Evolutionary conservation across 2,113 vertebrate species (phyloP).

Genomic region (Ageneiosus marmoratus): DNA sequence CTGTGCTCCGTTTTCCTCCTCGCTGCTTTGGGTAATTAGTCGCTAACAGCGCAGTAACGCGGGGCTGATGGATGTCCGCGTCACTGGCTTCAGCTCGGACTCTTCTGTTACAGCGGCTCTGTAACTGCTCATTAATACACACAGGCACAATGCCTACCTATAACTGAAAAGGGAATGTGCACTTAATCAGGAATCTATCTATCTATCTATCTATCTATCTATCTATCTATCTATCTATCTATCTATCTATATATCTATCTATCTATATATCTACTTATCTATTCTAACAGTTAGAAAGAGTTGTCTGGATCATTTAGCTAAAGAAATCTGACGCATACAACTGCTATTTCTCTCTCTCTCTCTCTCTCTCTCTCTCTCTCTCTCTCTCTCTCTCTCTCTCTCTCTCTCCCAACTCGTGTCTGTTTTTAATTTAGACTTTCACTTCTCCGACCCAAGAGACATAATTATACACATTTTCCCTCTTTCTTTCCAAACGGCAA

Average conservation of each 20-base stretch:
- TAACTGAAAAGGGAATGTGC: neutral
- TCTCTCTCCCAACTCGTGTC: conserved; percentile 13
- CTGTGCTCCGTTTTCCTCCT: conserved; percentile 67
- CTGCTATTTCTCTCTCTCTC: conserved; percentile 10
- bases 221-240: neutral
- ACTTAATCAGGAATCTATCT: neutral
- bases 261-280: neutral
- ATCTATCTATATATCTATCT: conserved; percentile 1
- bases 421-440: conserved; percentile 59
- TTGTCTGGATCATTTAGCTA: neutral
- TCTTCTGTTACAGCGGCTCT: conserved; percentile 47
- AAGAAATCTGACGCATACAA: conserved; percentile 34
- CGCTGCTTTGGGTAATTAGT: conserved; percentile 81
- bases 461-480: conserved; percentile 55
- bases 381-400: conserved; percentile 3
- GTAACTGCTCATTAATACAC: neutral
- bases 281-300: neutral
- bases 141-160: neutral
- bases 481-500: conserved; percentile 51
- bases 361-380: conserved; percentile 5
- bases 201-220: neutral
- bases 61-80: conserved; percentile 74
- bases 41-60: conserved; percentile 78
- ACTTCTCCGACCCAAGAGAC: conserved; percentile 53
- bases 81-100: conserved; percentile 70